Evolutionary conservation across 2,113 vertebrate genomes (phyloP), one percentile per base, ranked within the genome.

Genomic region (Ascaphus truei): DNA sequence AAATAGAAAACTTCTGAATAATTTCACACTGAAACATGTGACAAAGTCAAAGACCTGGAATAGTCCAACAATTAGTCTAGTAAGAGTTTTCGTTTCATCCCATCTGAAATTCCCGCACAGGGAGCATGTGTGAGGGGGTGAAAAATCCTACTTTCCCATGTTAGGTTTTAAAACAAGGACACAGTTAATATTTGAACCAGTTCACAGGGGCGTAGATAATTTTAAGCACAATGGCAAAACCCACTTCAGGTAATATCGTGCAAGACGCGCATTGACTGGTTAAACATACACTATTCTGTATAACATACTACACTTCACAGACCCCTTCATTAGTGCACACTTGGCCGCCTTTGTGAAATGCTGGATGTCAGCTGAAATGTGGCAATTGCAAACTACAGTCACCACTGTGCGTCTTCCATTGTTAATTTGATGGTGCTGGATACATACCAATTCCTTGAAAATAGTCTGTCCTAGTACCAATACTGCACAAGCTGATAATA

Each of bases 341-440:
- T 68, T 59, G 65, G 39, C 65, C 59, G 65, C 65, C 48, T 68
- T 57, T 57, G 52, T 58, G 55, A 68, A 68, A 58, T 33, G 53
- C 53, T 68, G 29, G 58, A 47, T 59, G 65, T 68, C 65, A 58
- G 65, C 39, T 47, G 41, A 58, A 68, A 59, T 68, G 65, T 68
- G 22, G 30, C 65, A 58, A 48, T 34, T 16, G 53, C 30, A 68
- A 68, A 68, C 65, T 68, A 55, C 53, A 59, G 59, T 68, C 65
- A 68, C 65, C 53, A 68, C 53, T 26, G 53, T 27, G 41, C 41
- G 65, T 59, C 65, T 57, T 68, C 53, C 50, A 59, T 68, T 48
- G 29, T 57, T 68, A 68, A 68, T 59, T 68, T 68, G 12, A 50
- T 52, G 65, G 29, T 26, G 33, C 30, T 57, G 65, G 53, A 59